Conservation (phyloP, 2,113 vertebrate genomes). For the Ploceus nigricollis region DNA sequence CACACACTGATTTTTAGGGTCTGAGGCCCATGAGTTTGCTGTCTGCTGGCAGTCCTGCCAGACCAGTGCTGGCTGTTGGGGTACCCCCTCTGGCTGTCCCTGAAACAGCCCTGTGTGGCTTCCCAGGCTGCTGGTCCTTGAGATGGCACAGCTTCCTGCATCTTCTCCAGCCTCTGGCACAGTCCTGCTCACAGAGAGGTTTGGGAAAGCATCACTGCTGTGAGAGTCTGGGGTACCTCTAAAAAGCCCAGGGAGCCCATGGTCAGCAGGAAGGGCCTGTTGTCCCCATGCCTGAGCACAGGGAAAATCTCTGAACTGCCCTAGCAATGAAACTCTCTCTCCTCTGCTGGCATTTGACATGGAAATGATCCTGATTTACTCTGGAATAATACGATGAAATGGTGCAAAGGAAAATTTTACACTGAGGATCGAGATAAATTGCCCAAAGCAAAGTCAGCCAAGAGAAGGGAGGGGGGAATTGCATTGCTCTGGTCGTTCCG, state of each 20-base stretch:
- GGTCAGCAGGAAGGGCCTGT: not conserved
- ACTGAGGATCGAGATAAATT: not conserved
- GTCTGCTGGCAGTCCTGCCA: not conserved
- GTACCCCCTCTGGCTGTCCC: not conserved
- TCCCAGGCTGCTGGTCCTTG: not conserved
- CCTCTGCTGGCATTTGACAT: not conserved
- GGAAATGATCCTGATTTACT: constrained; percentile 37
- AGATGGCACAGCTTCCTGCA: not conserved
- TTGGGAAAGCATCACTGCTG: not conserved
- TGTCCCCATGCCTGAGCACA: fast-evolving
- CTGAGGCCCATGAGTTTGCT: fast-evolving
- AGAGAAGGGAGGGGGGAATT: not conserved
- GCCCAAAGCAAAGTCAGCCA: not conserved
- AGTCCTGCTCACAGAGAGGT: not conserved
- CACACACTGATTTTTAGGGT: not conserved
- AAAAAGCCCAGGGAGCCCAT: not conserved
- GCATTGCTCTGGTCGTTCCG: not conserved
- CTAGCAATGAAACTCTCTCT: not conserved
- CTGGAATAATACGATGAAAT: constrained; percentile 53
- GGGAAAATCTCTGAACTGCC: not conserved
- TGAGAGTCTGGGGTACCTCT: fast-evolving
- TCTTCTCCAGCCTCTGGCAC: not conserved
- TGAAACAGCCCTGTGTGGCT: not conserved
- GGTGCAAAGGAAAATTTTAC: constrained; percentile 39
- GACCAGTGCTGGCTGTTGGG: not conserved